These are phyloP conservation scores for Bucco capensis DNA, from an alignment of 2,113 vertebrate species.

Conservation along the genomic window DNA sequence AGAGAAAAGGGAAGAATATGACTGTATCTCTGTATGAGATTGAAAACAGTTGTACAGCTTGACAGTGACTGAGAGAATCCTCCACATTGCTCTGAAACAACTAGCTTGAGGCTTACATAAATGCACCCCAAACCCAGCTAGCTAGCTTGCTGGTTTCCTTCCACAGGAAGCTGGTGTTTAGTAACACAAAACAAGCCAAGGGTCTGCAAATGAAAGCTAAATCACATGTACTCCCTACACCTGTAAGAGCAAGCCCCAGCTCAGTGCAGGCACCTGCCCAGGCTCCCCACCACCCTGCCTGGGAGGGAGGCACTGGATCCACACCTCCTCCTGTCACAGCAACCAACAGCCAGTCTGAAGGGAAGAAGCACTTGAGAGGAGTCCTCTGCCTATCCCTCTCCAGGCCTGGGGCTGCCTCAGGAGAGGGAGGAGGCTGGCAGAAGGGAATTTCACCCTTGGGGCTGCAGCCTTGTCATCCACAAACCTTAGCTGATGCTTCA, in stretches of 20 bases:
- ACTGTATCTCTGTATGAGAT: background rate
- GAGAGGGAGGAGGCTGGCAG: background rate
- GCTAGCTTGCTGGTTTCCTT: background rate
- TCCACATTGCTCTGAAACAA: background rate
- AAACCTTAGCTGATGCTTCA: background rate
- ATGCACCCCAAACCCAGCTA: background rate
- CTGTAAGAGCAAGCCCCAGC: background rate
- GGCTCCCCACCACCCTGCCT: background rate
- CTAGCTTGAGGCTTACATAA: background rate
- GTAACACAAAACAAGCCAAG: background rate
- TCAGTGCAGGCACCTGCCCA: background rate
- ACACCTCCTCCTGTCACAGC: background rate
- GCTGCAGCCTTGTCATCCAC: background rate
- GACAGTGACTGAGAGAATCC: background rate
- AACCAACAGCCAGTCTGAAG: background rate
- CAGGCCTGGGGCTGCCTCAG: background rate
- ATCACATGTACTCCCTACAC: background rate
- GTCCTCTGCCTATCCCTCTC: background rate
- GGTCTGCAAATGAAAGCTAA: background rate
- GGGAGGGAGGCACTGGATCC: background rate
- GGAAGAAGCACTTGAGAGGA: background rate
- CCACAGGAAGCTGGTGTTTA: background rate
- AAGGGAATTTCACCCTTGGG: background rate
- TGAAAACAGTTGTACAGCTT: background rate
- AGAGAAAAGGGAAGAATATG: background rate